These are phyloP conservation scores for Bubo scandiacus DNA, from an alignment of 2,113 vertebrate genomes.

Conservation along the genomic window DNA sequence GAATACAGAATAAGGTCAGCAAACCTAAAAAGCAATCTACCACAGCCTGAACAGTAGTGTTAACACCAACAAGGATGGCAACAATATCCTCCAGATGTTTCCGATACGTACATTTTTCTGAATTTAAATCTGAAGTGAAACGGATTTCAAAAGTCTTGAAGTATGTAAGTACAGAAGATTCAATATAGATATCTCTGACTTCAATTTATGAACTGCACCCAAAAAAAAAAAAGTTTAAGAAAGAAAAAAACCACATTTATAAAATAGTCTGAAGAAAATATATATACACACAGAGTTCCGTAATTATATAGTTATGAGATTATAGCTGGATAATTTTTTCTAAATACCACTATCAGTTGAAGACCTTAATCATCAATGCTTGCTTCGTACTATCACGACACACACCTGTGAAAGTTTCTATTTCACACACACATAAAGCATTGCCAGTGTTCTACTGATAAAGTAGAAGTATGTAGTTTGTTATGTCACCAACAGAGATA, in stretches of 20 bases:
- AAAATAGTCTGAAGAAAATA: neutral
- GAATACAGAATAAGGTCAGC: neutral
- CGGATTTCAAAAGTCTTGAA: neutral
- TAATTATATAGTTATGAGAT: neutral
- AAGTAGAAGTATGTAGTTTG: neutral
- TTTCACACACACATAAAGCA: neutral
- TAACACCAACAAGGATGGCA: neutral
- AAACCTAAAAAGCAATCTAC: neutral
- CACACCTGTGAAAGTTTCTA: neutral
- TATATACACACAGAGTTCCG: neutral
- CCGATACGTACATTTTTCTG: neutral
- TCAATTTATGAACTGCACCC: neutral
- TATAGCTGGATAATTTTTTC: neutral
- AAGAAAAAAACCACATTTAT: neutral
- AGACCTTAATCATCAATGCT: neutral
- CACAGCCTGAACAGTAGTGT: neutral
- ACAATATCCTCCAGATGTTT: neutral
- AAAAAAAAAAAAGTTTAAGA: neutral
- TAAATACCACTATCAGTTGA: neutral
- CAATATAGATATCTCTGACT: neutral
- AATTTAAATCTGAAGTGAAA: neutral
- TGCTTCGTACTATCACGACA: neutral
- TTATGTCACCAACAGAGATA: fast-evolving
- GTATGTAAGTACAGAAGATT: neutral
- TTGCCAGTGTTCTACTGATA: neutral